Evolutionary conservation across 2,113 vertebrate species (phyloP).

Genomic region (Diglossa brunneiventris): DNA sequence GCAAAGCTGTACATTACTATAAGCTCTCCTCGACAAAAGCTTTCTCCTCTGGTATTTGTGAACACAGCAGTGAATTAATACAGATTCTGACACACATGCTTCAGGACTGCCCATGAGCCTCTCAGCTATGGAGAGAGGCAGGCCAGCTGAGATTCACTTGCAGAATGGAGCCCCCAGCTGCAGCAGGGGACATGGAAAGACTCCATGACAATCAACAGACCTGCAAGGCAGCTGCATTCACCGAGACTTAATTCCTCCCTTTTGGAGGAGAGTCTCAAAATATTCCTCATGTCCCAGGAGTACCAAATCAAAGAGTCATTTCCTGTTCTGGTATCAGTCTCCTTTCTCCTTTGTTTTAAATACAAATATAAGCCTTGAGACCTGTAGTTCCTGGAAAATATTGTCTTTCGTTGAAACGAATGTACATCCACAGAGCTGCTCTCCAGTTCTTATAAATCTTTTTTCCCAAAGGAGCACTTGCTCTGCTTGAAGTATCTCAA

Average conservation of each 20-base stretch:
- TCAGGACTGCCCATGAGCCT: background rate
- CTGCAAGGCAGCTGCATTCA: background rate
- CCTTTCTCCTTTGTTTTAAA: background rate
- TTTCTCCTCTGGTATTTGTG: background rate
- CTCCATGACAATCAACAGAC: background rate
- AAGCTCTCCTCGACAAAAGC: background rate
- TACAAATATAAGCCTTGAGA: background rate
- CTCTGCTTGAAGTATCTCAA: background rate
- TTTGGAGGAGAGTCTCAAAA: background rate
- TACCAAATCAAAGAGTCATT: background rate
- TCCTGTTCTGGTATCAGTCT: background rate
- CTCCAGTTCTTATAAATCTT: background rate
- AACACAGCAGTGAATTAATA: background rate
- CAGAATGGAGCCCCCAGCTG: background rate
- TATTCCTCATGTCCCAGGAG: background rate
- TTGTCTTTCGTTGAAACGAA: background rate
- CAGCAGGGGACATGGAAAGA: background rate
- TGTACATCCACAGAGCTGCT: background rate
- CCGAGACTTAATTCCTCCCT: accelerated
- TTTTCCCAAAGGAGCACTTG: background rate
- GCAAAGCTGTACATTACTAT: background rate
- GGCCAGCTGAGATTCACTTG: background rate
- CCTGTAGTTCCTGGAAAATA: background rate
- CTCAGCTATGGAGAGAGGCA: background rate
- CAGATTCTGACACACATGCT: background rate